These are phyloP conservation scores for Monoplex corrugatus DNA, from an alignment of 2,888 invertebrate genomes.

Conservation along the genomic window DNA sequence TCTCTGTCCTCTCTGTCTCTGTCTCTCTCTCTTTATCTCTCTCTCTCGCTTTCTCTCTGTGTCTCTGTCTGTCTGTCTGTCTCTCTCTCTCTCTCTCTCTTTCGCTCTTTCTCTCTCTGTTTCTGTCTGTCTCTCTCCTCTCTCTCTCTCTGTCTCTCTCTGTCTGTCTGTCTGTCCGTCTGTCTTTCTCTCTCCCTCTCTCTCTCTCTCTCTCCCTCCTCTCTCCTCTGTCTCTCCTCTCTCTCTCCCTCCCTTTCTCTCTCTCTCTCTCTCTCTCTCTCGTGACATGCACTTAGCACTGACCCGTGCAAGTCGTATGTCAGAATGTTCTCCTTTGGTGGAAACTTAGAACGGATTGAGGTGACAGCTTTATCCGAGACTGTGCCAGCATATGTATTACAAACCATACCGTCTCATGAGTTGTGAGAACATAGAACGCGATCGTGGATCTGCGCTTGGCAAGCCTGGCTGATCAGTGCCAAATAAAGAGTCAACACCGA, in stretches of 20 bases:
- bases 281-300: too few relatives aligned
- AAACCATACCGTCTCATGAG: too few relatives aligned
- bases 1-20: background rate
- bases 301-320: too few relatives aligned
- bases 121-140: background rate
- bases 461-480: too few relatives aligned
- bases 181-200: background rate
- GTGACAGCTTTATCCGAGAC: too few relatives aligned
- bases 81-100: constrained; percentile 24
- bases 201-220: background rate
- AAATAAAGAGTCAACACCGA: too few relatives aligned
- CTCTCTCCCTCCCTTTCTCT: background rate
- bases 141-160: background rate
- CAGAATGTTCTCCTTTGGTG: too few relatives aligned
- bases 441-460: too few relatives aligned
- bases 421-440: too few relatives aligned
- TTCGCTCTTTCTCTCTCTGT: constrained; percentile 29
- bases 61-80: constrained; percentile 25
- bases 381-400: too few relatives aligned
- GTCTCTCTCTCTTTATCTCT: background rate
- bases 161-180: background rate
- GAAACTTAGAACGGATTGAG: too few relatives aligned
- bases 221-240: background rate
- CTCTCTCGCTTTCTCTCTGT: background rate
- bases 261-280: too few relatives aligned